phyloP scores from a whole-genome alignment of 2,888 invertebrate genomes.

The Meandrusa payeni region DNA sequence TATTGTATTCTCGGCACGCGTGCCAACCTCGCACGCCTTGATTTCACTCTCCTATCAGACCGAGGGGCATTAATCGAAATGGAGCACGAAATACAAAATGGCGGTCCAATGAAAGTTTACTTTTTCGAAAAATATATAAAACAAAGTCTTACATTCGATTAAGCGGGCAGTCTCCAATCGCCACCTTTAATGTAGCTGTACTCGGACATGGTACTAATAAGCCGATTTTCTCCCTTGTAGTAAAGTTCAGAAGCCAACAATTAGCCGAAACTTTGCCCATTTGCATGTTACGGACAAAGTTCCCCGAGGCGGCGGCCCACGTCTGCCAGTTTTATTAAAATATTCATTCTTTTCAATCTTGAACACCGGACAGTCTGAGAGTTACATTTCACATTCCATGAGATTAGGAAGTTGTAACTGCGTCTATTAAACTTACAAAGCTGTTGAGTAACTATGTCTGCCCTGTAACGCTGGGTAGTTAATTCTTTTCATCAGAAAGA shows the following conservation, averaged over 20 bases:
- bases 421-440: constrained; percentile 2
- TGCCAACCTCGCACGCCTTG: constrained; percentile 62
- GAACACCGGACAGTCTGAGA: constrained; percentile 8
- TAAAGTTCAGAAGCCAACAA: constrained; percentile 28
- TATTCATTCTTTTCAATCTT: constrained; percentile 21
- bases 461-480: too few relatives aligned
- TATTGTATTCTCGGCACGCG: constrained; percentile 69
- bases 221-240: too few relatives aligned
- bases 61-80: constrained; percentile 53
- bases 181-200: too few relatives aligned
- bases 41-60: constrained; percentile 50
- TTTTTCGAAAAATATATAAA: too few relatives aligned
- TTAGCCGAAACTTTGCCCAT: constrained; percentile 66
- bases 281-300: constrained; percentile 76
- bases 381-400: constrained; percentile 5
- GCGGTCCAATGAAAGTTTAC: neutral
- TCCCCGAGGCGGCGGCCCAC: constrained; percentile 28
- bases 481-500: too few relatives aligned
- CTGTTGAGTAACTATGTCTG: too few relatives aligned
- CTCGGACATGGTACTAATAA: constrained; percentile 62
- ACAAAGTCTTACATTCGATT: too few relatives aligned
- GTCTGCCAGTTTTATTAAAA: constrained; percentile 8
- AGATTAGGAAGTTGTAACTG: neutral
- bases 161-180: too few relatives aligned
- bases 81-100: constrained; percentile 32